phyloP scores from a whole-genome alignment of 2,113 vertebrate genomes.

The Protomyctophum bolini region DNA sequence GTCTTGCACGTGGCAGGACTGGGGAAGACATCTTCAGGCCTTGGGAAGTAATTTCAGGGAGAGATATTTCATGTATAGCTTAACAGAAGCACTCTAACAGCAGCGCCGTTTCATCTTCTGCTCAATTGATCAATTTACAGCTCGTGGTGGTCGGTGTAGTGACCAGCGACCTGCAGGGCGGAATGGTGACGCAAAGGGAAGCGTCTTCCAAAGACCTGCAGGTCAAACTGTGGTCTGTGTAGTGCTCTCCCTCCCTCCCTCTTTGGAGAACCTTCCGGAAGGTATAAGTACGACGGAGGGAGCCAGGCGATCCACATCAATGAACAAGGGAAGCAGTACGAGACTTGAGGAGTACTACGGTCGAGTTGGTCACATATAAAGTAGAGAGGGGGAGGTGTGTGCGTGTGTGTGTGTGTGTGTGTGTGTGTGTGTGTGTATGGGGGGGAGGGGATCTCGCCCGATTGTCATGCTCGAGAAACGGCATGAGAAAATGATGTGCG shows the following conservation, averaged over 20 bases:
- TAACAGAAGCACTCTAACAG: slow-evolving; percentile 20
- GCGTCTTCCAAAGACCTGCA: slow-evolving; percentile 31
- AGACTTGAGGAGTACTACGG: slow-evolving; percentile 25
- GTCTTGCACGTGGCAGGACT: too few species aligned
- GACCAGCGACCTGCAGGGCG: slow-evolving; percentile 3
- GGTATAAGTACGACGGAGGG: background rate
- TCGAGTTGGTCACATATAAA: slow-evolving; percentile 53
- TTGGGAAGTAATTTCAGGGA: slow-evolving; percentile 34
- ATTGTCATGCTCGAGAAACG: slow-evolving; percentile 66
- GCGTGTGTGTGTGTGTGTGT: too few species aligned
- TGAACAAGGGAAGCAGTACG: slow-evolving; percentile 5
- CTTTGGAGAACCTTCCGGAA: slow-evolving; percentile 2
- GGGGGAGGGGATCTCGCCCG: slow-evolving; percentile 38
- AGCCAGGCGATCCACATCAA: slow-evolving; percentile 6
- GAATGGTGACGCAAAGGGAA: slow-evolving; percentile 7
- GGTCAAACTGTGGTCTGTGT: slow-evolving; percentile 15
- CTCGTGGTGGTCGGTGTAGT: slow-evolving; percentile 6
- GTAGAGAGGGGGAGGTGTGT: slow-evolving; percentile 28
- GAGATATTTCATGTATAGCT: slow-evolving; percentile 14
- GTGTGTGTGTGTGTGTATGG: too few species aligned
- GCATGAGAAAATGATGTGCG: slow-evolving; percentile 65
- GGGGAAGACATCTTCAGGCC: too few species aligned
- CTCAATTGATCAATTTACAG: slow-evolving; percentile 42
- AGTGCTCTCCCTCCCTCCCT: background rate
- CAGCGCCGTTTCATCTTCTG: slow-evolving; percentile 22